phyloP scores from a whole-genome alignment of 2,113 vertebrate species.

The Calyptommatus sinebrachiatus region DNA sequence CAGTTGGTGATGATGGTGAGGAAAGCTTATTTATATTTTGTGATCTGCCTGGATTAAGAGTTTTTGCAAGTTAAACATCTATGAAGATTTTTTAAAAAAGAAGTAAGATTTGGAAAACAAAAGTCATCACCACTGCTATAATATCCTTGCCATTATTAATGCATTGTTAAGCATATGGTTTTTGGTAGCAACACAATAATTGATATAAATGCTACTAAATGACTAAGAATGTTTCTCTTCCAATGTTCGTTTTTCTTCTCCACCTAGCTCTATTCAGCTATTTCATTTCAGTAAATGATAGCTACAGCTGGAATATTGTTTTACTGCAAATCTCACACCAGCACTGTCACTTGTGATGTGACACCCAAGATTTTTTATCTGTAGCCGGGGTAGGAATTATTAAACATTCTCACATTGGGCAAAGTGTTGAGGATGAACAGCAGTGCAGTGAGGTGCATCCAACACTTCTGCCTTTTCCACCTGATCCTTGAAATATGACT shows the following conservation, averaged over 20 bases:
- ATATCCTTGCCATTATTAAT: conserved; percentile 44
- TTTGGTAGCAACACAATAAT: conserved; percentile 59
- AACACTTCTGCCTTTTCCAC: conserved; percentile 78
- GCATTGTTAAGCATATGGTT: conserved; percentile 44
- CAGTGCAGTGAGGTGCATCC: conserved; percentile 77
- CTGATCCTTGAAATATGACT: conserved; percentile 76
- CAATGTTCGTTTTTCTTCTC: conserved; percentile 45
- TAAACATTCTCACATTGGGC: conserved; percentile 83
- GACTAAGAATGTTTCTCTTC: conserved; percentile 74
- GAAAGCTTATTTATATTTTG: conserved; percentile 64
- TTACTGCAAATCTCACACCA: conserved; percentile 79
- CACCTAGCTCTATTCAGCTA: conserved; percentile 63
- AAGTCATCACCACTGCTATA: conserved; percentile 16
- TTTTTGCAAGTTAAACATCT: conserved; percentile 56
- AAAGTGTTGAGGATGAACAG: conserved; percentile 80
- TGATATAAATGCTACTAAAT: conserved; percentile 60
- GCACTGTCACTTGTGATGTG: conserved; percentile 76
- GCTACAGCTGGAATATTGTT: conserved; percentile 82
- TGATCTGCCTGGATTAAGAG: conserved; percentile 45
- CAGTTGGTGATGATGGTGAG: conserved; percentile 56
- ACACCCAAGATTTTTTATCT: conserved; percentile 82
- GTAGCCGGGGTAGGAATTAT: conserved; percentile 75
- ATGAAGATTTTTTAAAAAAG: conserved; percentile 44
- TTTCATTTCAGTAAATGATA: conserved; percentile 79
- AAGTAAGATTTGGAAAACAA: conserved; percentile 36